A percentile compares a stretch with the other conserved stretches of the same genome.
phyloP scores from a whole-genome alignment of 2,888 invertebrate species.

The Disparrhopalites patrizii region DNA sequence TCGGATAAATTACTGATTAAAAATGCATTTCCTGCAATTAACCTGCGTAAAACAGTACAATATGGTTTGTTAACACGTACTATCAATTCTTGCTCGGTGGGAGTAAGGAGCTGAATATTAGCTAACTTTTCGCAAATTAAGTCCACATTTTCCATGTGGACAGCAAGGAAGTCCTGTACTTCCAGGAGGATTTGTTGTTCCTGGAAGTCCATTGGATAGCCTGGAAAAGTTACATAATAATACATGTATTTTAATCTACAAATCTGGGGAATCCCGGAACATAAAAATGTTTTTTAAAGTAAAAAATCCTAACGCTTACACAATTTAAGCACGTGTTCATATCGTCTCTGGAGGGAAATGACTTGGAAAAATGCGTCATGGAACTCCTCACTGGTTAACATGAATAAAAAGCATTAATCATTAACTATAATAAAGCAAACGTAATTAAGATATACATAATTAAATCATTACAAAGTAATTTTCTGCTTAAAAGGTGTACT shows the following conservation, averaged over 20 bases:
- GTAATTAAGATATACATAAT: no score
- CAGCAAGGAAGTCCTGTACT: conserved; percentile 20
- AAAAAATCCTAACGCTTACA: conserved; percentile 14
- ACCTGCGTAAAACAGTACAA: no score
- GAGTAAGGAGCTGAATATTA: background rate
- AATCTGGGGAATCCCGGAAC: no score
- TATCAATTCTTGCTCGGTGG: conserved; percentile 10
- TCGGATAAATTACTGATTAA: no score
- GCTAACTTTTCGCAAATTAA: background rate
- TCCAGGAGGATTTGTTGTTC: conserved; percentile 13
- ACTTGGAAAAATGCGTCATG: conserved; percentile 13
- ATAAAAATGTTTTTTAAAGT: no score
- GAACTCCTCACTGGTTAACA: background rate
- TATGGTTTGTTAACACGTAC: no score
- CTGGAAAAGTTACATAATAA: conserved; percentile 3
- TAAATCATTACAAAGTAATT: no score
- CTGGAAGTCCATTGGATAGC: conserved; percentile 13
- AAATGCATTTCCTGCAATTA: background rate
- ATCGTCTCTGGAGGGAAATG: background rate
- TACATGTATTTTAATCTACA: no score
- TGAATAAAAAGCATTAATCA: no score
- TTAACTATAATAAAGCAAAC: no score
- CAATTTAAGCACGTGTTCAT: background rate
- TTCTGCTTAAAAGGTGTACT: no score
- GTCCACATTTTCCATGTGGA: background rate